These are phyloP conservation scores for Orussus abietinus DNA, from an alignment of 1,140 invertebrate species.

Conservation along the genomic window DNA sequence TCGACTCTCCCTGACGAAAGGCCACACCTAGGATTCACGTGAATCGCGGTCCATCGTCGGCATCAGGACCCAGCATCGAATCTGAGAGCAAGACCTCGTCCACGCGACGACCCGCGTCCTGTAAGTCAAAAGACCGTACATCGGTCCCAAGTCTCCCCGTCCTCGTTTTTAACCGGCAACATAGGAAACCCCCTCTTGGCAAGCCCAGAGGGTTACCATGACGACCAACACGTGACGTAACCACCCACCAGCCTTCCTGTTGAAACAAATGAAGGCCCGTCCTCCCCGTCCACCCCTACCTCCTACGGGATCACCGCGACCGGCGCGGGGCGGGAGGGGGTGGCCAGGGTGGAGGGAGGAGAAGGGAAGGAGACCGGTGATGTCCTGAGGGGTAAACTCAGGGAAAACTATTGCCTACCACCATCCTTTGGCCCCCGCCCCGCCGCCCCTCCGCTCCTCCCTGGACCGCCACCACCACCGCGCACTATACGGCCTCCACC, in stretches of 20 bases:
- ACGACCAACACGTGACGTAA: conserved; percentile 51
- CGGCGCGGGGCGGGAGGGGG: conserved; percentile 29
- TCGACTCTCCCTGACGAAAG: too few species aligned
- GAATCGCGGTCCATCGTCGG: too few species aligned
- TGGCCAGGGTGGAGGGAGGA: conserved; percentile 21
- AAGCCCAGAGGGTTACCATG: conserved; percentile 50
- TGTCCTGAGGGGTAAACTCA: conserved; percentile 37
- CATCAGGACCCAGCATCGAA: neutral
- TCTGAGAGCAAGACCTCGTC: conserved; percentile 1
- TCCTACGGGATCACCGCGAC: conserved; percentile 34
- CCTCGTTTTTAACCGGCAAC: conserved; percentile 46
- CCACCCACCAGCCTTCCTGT: conserved; percentile 43
- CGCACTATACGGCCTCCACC: too few species aligned
- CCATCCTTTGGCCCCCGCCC: neutral
- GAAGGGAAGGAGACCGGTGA: conserved; percentile 21
- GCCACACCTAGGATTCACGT: too few species aligned
- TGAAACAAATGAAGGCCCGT: conserved; percentile 56
- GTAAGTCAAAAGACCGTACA: too few species aligned
- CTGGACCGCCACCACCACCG: neutral
- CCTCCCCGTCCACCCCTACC: conserved; percentile 28
- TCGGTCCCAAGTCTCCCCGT: conserved; percentile 25
- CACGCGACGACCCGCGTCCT: conserved; percentile 4
- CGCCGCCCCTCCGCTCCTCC: too few species aligned
- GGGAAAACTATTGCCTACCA: conserved; percentile 35
- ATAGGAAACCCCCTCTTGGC: conserved; percentile 47